phyloP scores from a whole-genome alignment of 2,113 vertebrate genomes.

The Sterna hirundo region DNA sequence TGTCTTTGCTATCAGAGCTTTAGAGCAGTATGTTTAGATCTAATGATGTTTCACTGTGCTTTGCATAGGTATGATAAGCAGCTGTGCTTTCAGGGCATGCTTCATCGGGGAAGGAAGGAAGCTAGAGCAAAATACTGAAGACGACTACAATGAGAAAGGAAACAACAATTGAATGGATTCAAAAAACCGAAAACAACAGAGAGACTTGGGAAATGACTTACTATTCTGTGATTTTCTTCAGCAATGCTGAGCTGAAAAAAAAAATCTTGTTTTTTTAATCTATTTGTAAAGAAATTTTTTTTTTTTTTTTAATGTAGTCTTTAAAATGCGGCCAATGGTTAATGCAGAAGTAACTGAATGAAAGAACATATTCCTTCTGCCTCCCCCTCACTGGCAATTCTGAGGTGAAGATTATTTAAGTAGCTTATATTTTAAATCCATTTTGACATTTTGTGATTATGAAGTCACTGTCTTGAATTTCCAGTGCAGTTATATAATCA shows the following conservation, averaged over 20 bases:
- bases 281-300: background rate
- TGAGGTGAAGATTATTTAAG: background rate
- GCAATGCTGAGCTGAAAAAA: background rate
- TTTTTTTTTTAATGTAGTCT: background rate
- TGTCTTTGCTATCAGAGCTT: background rate
- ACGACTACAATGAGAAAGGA: background rate
- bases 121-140: background rate
- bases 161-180: background rate
- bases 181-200: background rate
- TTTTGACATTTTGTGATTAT: background rate
- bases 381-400: background rate
- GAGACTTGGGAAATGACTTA: background rate
- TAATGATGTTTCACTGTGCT: background rate
- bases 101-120: slow-evolving; percentile 19
- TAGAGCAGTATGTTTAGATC: background rate
- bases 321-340: background rate
- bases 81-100: background rate
- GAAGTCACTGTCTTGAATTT: background rate
- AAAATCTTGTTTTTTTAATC: background rate
- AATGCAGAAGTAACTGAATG: background rate
- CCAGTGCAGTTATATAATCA: background rate
- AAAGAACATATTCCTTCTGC: background rate
- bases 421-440: slow-evolving; percentile 26
- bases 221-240: background rate
- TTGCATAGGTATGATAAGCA: slow-evolving; percentile 3